Conservation (phyloP, 2,113 vertebrate species). For the Archilochus colubris region DNA sequence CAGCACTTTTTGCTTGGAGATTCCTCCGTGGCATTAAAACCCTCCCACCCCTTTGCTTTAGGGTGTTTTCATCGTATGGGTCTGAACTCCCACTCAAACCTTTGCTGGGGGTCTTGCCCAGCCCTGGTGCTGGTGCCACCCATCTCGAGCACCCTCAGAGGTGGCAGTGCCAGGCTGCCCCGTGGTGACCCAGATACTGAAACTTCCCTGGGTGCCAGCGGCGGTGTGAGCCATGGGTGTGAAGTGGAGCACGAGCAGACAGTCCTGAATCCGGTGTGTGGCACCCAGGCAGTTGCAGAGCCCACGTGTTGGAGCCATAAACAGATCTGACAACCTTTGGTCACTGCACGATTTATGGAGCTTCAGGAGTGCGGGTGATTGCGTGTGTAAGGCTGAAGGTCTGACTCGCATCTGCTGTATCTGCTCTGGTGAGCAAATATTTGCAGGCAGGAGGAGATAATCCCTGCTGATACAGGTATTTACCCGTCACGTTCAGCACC, state of each 20-base stretch:
- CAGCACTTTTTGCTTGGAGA: not conserved
- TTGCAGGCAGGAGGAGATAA: constrained; percentile 17
- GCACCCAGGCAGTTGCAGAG: rapidly evolving
- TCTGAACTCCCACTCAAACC: not conserved
- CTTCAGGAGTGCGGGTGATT: rapidly evolving
- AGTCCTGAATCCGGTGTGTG: rapidly evolving
- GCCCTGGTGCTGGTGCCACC: rapidly evolving
- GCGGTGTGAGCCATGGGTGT: rapidly evolving
- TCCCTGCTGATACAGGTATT: not conserved
- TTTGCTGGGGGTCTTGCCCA: not conserved
- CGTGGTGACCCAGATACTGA: not conserved
- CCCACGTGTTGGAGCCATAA: not conserved
- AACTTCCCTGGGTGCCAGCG: rapidly evolving
- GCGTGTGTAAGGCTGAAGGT: not conserved
- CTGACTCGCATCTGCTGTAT: not conserved
- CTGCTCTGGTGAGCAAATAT: constrained; percentile 39
- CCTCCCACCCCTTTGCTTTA: rapidly evolving
- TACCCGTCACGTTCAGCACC: not conserved
- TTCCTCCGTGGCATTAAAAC: not conserved
- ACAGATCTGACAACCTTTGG: not conserved
- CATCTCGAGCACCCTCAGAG: rapidly evolving
- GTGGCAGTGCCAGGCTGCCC: not conserved
- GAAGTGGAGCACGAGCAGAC: rapidly evolving
- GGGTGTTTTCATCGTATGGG: rapidly evolving
- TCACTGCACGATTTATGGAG: rapidly evolving